Evolutionary conservation across 2,888 invertebrate species (phyloP).

Genomic region (Pammene fasciana): DNA sequence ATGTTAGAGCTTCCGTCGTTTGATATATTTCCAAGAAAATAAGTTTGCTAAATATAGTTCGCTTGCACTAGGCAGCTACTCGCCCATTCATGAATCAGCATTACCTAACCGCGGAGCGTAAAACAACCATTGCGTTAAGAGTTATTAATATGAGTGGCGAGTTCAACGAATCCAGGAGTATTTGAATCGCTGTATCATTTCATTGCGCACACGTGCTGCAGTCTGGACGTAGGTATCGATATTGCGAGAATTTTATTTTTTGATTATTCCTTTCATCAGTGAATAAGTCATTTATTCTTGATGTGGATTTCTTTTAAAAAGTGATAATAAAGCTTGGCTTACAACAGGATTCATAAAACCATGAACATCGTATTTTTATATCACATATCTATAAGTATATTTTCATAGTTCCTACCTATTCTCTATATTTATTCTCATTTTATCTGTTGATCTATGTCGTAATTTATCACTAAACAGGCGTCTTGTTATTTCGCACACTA

Average conservation of each 20-base stretch:
- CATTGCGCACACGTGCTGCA: constrained; percentile 52
- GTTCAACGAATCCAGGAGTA: constrained; percentile 77
- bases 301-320: too few relatives aligned
- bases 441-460: too few relatives aligned
- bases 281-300: too few relatives aligned
- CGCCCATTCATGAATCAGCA: constrained; percentile 83
- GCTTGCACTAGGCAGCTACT: constrained; percentile 62
- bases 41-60: constrained; percentile 76
- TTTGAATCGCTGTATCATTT: constrained; percentile 69
- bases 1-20: constrained; percentile 71
- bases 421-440: too few relatives aligned
- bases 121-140: constrained; percentile 74
- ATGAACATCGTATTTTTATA: too few relatives aligned
- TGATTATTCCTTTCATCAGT: background rate
- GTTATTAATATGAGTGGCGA: constrained; percentile 80
- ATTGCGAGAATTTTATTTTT: constrained; percentile 1
- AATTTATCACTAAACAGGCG: background rate
- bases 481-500: constrained; percentile 27
- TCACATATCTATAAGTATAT: too few relatives aligned
- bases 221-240: constrained; percentile 2
- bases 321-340: too few relatives aligned
- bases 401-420: too few relatives aligned
- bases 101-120: constrained; percentile 76
- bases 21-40: constrained; percentile 76
- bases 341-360: too few relatives aligned